Evolutionary conservation across 2,113 vertebrate species (phyloP).

Genomic region (Climacteris rufus): DNA sequence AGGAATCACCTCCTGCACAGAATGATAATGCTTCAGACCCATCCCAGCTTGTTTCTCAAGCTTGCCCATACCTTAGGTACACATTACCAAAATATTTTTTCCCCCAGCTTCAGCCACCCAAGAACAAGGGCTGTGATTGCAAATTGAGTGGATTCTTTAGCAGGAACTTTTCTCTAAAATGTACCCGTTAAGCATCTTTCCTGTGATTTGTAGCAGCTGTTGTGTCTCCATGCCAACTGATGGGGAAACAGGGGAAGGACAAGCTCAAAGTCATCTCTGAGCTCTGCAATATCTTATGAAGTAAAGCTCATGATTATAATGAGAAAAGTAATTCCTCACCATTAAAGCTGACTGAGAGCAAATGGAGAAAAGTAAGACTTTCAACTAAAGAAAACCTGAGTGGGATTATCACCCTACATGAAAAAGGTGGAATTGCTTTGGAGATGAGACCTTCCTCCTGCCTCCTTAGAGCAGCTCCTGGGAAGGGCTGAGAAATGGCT

Average conservation of each 20-base stretch:
- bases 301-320: conserved; percentile 39
- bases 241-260: background rate
- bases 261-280: conserved; percentile 5
- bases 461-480: background rate
- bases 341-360: background rate
- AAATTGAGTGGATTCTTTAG: conserved; percentile 19
- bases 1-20: background rate
- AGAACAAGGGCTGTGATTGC: conserved; percentile 17
- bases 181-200: background rate
- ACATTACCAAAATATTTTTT: background rate
- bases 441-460: background rate
- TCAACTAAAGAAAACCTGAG: background rate
- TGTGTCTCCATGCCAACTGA: conserved; percentile 46
- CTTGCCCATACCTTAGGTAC: background rate
- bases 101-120: background rate
- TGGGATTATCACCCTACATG: background rate
- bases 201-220: conserved; percentile 45
- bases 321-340: background rate
- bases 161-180: background rate
- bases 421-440: background rate
- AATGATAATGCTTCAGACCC: background rate
- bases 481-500: background rate
- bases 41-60: background rate
- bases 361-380: background rate
- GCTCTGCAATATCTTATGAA: background rate